These are phyloP conservation scores for Drosophila malerkotliana DNA, from an alignment of 1,140 invertebrate species.

Conservation along the genomic window DNA sequence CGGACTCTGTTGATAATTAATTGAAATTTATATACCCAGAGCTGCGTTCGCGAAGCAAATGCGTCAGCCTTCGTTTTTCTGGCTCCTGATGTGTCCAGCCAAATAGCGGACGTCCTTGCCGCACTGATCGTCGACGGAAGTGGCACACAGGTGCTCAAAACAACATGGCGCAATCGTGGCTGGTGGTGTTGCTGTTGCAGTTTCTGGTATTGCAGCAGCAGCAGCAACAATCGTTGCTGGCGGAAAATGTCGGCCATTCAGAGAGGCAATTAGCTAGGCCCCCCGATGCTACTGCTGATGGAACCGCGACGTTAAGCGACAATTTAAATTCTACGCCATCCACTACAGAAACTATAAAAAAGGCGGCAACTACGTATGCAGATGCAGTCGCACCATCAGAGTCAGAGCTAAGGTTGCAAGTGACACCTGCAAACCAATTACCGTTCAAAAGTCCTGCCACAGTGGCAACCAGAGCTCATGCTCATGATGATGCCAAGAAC, in stretches of 20 bases:
- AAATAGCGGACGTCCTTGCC: slow-evolving; percentile 12
- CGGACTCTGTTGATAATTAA: slow-evolving; percentile 46
- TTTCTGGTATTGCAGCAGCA: background rate
- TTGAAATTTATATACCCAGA: slow-evolving; percentile 57
- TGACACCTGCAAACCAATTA: slow-evolving; percentile 44
- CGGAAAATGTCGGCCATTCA: background rate
- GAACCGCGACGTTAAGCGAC: slow-evolving; percentile 12
- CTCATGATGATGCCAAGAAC: background rate
- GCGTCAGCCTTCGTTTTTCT: slow-evolving; percentile 25
- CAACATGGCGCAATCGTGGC: slow-evolving; percentile 7
- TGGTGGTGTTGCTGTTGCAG: slow-evolving; percentile 17
- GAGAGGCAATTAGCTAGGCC: slow-evolving; percentile 43
- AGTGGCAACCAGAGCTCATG: slow-evolving; percentile 14
- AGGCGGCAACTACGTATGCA: slow-evolving; percentile 2
- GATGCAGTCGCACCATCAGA: background rate
- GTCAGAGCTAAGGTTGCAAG: slow-evolving; percentile 11
- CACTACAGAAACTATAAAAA: slow-evolving; percentile 23
- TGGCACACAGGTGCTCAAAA: background rate
- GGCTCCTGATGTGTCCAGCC: slow-evolving; percentile 4
- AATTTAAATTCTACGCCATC: slow-evolving; percentile 58
- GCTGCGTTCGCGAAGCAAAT: slow-evolving; percentile 28
- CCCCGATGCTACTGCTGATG: slow-evolving; percentile 20
- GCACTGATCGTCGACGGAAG: slow-evolving; percentile 19
- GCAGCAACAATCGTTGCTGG: slow-evolving; percentile 17
- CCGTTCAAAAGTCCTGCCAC: slow-evolving; percentile 11